These are phyloP conservation scores for Scaptomyza hsui DNA, from an alignment of 1,140 invertebrate species.

Conservation along the genomic window DNA sequence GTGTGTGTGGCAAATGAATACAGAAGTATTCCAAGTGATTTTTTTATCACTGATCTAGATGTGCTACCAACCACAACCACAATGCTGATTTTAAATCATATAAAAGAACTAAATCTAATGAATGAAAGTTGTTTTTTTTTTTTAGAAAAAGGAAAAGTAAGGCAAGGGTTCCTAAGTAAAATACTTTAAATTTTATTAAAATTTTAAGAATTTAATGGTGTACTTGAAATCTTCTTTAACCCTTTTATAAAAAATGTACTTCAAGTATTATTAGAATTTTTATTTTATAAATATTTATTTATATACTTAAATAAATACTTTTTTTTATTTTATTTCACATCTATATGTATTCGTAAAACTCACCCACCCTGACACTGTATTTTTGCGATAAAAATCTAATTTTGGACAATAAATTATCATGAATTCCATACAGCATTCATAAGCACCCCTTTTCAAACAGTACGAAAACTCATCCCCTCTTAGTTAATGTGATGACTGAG, in stretches of 20 bases:
- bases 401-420: slow-evolving; percentile 14
- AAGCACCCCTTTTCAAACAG: slow-evolving; percentile 34
- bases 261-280: no score
- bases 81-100: background rate
- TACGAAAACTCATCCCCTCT: slow-evolving; percentile 17
- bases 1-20: slow-evolving; percentile 27
- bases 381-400: slow-evolving; percentile 31
- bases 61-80: background rate
- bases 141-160: background rate
- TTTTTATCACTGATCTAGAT: slow-evolving; percentile 9
- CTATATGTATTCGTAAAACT: no score
- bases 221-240: no score
- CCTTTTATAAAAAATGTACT: no score
- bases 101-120: slow-evolving; percentile 4
- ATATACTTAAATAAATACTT: no score
- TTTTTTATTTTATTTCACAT: no score
- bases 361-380: no score
- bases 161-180: no score
- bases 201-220: no score
- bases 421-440: no score
- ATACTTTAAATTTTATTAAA: no score
- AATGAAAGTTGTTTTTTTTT: slow-evolving; percentile 9
- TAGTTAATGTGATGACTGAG: background rate
- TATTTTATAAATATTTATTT: no score
- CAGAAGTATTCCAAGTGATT: slow-evolving; percentile 22